A percentile compares a stretch with the other conserved stretches of the same genome.
Conservation (phyloP, 2,888 invertebrate species). For the Oscheius sp. region DNA sequence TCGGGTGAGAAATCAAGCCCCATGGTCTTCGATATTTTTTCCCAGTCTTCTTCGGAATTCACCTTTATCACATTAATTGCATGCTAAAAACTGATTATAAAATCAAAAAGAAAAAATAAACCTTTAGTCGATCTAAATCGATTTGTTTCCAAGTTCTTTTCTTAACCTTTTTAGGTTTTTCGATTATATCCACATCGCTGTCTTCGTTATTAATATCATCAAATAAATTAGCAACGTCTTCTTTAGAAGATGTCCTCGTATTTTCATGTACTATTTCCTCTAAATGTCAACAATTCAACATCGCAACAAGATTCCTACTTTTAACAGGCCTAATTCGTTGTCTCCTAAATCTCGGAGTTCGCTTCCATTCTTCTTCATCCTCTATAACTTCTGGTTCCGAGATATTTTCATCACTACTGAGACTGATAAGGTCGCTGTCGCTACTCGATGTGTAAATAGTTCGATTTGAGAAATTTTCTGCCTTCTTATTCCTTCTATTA, state of each 20-base stretch:
- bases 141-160: slow-evolving; percentile 7
- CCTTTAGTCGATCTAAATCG: background rate
- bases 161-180: slow-evolving; percentile 4
- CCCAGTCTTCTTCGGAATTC: slow-evolving; percentile 8
- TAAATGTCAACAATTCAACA: too few species aligned
- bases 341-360: background rate
- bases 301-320: too few species aligned
- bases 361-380: background rate
- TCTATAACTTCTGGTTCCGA: background rate
- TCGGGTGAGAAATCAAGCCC: background rate
- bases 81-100: background rate
- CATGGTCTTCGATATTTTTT: background rate
- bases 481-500: too few species aligned
- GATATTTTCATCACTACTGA: background rate
- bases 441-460: too few species aligned
- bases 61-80: background rate
- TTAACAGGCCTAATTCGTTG: background rate
- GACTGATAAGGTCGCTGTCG: background rate
- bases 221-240: background rate
- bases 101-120: too few species aligned
- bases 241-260: background rate
- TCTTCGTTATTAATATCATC: background rate
- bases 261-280: background rate
- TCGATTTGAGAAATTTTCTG: too few species aligned
- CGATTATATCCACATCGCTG: slow-evolving; percentile 1